Base-by-base conservation (phyloP, 2,113 vertebrate species). In the Platysternon megacephalum region DNA sequence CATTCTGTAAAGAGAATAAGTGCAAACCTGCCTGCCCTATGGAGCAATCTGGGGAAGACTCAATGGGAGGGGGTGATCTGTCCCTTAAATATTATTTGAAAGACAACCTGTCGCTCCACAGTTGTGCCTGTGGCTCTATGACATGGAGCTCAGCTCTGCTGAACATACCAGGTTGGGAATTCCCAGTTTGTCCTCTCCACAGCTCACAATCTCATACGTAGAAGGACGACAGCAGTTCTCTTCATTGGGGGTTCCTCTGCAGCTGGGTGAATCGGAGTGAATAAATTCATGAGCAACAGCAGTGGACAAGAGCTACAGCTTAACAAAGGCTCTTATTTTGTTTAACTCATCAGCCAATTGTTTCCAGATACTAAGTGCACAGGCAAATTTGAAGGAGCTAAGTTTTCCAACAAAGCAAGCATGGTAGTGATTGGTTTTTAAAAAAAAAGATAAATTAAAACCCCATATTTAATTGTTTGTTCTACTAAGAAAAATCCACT, bases 161-260 rank as follows among this genome's bases (percentile, higher is more conserved):
- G 61, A 17, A 35, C 14, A 65, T 19, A 87, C 28, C 9, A 28
- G n/a, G 5, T 12, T 83, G 11, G 29, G 32, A 16, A 49, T 28
- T n/a, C 35, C n/a, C 86, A 10, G 10, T 53, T 32, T 19, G 51
- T 9, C 35, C 32, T 4, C 10, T 26, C 3, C 2, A 44, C 4
- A 88, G 2, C 2, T 21, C 17, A 17, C 9, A 58, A 28, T 29
- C 13, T 3, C 0, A 0, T 55, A 52, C 21, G 26, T 6, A 81
- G 3, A 53, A 16, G 26, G 56, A 32, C 17, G 9, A 21, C 17
- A 49, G 16, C 29, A 51, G 42, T 81, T 7, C 28, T 91, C 53
- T 32, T 4, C 2, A 29, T 3, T 14, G 11, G 4, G 51, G 0
- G 1, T 29, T 85, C 39, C 13, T 2, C 0, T 58, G 6, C 1